Evolutionary conservation across 2,113 vertebrate species (phyloP).

Genomic region (Grantiella picta): DNA sequence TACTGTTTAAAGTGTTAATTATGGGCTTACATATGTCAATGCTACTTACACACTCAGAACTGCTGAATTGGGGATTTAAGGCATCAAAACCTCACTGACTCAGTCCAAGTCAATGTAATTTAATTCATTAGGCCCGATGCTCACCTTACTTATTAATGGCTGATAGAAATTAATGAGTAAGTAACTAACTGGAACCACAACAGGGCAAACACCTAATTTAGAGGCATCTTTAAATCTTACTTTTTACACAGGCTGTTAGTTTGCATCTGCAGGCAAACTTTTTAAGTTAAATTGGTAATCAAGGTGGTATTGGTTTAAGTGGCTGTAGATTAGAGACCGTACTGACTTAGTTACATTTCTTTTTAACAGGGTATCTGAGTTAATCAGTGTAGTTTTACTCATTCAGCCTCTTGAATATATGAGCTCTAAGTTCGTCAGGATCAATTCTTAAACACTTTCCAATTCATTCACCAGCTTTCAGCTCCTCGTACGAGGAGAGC

Average conservation of each 20-base stretch:
- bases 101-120: not conserved
- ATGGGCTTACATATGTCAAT: not conserved
- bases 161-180: constrained; percentile 38
- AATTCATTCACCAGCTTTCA: not conserved
- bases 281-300: constrained; percentile 24
- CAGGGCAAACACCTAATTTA: not conserved
- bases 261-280: constrained; percentile 22
- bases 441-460: not conserved
- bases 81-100: not conserved
- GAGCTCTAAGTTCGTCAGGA: not conserved
- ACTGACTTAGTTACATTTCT: not conserved
- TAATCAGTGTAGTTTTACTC: not conserved
- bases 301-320: not conserved
- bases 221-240: constrained; percentile 9
- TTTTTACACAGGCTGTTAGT: not conserved
- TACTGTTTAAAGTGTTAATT: not conserved
- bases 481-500: not conserved
- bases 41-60: not conserved
- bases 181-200: not conserved
- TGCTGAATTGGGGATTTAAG: not conserved
- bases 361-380: not conserved
- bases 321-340: not conserved
- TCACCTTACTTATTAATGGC: not conserved
- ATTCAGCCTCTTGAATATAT: not conserved
- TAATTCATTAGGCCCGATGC: not conserved